Evolutionary conservation across 2,888 invertebrate species (phyloP).

Genomic region (Uloborus plumipes): DNA sequence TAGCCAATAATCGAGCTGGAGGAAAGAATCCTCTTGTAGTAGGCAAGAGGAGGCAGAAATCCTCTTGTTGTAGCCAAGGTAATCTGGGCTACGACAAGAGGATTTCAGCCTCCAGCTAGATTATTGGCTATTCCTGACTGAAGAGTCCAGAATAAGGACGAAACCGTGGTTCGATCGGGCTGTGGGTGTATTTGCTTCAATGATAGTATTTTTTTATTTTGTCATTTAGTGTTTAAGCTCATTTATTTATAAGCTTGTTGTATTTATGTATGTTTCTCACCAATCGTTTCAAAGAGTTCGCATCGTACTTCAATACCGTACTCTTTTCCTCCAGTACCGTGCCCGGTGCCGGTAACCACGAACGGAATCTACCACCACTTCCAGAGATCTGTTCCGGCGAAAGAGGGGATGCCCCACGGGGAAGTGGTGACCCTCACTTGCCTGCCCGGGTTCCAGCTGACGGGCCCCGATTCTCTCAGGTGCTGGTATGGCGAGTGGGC

Average conservation of each 20-base stretch:
- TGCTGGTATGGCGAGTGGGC: conserved; percentile 89
- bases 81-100: no score
- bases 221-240: background rate
- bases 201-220: no score
- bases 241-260: background rate
- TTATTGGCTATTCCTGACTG: no score
- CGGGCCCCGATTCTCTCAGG: conserved; percentile 80
- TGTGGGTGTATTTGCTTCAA: no score
- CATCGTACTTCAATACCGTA: background rate
- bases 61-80: no score
- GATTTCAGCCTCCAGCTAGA: no score
- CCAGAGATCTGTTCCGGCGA: conserved; percentile 74
- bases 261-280: background rate
- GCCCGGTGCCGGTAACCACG: conserved; percentile 77
- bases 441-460: conserved; percentile 77
- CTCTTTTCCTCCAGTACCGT: conserved; percentile 65
- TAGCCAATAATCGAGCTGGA: no score
- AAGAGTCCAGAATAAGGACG: no score
- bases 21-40: no score
- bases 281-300: background rate
- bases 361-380: conserved; percentile 71
- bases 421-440: conserved; percentile 84
- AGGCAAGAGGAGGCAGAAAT: no score
- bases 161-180: no score
- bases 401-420: conserved; percentile 76